Conservation (phyloP, 2,888 invertebrate species). For the Eupithecia abbreviata region DNA sequence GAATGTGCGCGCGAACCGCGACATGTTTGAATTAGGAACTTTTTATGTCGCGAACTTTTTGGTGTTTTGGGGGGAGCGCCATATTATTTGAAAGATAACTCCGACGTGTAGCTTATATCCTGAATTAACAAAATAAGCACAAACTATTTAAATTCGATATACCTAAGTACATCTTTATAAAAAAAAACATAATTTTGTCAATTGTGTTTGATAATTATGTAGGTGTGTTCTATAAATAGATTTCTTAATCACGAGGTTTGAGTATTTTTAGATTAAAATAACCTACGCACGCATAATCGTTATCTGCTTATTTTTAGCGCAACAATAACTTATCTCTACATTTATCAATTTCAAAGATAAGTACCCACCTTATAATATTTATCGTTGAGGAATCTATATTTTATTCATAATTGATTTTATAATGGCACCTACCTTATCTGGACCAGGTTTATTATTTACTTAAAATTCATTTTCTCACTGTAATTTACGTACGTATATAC, state of each 20-base stretch:
- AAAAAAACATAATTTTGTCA: background rate
- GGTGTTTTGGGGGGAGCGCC: conserved; percentile 16
- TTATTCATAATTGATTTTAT: background rate
- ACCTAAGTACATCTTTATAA: no score
- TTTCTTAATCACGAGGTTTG: background rate
- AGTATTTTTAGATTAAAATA: background rate
- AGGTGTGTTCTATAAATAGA: background rate
- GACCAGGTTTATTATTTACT: background rate
- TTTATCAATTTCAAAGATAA: background rate
- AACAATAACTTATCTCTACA: background rate
- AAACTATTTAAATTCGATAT: no score
- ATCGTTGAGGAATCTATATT: background rate
- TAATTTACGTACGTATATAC: no score
- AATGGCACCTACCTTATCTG: background rate
- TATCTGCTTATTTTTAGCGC: background rate
- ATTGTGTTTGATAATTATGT: background rate
- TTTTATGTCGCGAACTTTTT: conserved; percentile 31
- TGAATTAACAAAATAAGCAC: no score
- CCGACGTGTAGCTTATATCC: background rate
- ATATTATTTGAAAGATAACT: conserved; percentile 20
- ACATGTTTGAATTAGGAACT: conserved; percentile 35
- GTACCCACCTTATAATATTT: background rate
- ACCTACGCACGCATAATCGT: background rate
- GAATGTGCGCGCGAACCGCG: conserved; percentile 22
- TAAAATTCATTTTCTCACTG: no score